Conservation (phyloP, 2,888 invertebrate species). For the Chrysolina haemoptera region DNA sequence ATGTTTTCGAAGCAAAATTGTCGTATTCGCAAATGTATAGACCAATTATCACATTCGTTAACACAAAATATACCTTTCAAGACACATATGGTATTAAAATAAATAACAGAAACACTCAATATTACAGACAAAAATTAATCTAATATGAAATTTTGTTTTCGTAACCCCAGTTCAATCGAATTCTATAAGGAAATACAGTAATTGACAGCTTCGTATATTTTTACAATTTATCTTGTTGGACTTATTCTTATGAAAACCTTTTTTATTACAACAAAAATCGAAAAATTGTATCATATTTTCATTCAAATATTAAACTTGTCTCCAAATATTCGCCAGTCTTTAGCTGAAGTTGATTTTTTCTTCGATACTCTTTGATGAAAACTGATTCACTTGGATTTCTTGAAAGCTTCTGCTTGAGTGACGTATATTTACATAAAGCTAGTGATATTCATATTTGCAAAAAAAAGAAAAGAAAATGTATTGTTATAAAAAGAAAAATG, state of each 20-base stretch:
- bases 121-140: no score
- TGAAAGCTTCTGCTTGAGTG: constrained; percentile 64
- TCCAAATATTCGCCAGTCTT: no score
- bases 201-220: no score
- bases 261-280: no score
- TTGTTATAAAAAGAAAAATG: constrained; percentile 70
- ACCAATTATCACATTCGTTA: not conserved
- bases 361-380: not conserved
- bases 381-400: constrained; percentile 42
- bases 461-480: constrained; percentile 70
- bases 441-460: constrained; percentile 67
- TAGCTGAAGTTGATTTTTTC: not conserved
- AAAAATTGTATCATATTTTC: not conserved
- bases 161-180: no score
- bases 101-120: no score
- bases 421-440: constrained; percentile 63
- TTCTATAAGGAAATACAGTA: no score
- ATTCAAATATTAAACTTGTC: not conserved
- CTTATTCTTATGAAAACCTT: no score
- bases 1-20: not conserved
- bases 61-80: not conserved
- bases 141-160: no score
- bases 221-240: no score
- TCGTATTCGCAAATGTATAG: not conserved
- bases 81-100: not conserved